Conservation (phyloP, 2,113 vertebrate species). For the Piprites chloris region DNA sequence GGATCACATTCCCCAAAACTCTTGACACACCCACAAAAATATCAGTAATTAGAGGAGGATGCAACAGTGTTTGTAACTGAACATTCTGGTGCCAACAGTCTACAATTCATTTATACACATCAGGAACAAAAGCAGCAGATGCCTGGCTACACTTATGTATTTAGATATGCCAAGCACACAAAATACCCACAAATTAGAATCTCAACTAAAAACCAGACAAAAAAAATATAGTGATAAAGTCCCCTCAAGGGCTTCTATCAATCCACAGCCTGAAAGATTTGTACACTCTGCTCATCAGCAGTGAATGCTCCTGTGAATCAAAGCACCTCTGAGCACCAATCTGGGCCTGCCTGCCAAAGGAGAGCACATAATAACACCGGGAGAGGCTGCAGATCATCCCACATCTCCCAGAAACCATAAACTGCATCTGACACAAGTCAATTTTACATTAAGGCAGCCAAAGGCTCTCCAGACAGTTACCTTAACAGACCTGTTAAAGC, state of each 20-base stretch:
- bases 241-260: conserved; percentile 8
- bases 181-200: conserved; percentile 47
- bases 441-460: conserved; percentile 62
- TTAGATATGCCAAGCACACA: conserved; percentile 41
- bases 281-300: not conserved
- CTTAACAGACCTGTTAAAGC: conserved; percentile 48
- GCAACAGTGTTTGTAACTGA: conserved; percentile 8
- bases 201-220: conserved; percentile 43
- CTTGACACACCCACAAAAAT: conserved; percentile 43
- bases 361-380: not conserved
- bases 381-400: conserved; percentile 13
- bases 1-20: conserved; percentile 21
- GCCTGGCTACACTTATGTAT: conserved; percentile 11
- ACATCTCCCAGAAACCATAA: conserved; percentile 54
- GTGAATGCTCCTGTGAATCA: conserved; percentile 21
- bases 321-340: conserved; percentile 7
- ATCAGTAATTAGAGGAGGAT: conserved; percentile 49
- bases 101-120: conserved; percentile 36
- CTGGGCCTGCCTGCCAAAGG: conserved; percentile 10
- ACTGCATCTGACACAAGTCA: conserved; percentile 50
- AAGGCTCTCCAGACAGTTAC: conserved; percentile 48
- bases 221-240: not conserved
- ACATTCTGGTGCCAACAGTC: conserved; percentile 30
- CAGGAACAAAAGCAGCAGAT: conserved; percentile 61
- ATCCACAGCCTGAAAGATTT: not conserved